Evolutionary conservation across 2,888 invertebrate species (phyloP), one percentile per base, ranked within the genome.

Genomic region (Autographa pulchrina): DNA sequence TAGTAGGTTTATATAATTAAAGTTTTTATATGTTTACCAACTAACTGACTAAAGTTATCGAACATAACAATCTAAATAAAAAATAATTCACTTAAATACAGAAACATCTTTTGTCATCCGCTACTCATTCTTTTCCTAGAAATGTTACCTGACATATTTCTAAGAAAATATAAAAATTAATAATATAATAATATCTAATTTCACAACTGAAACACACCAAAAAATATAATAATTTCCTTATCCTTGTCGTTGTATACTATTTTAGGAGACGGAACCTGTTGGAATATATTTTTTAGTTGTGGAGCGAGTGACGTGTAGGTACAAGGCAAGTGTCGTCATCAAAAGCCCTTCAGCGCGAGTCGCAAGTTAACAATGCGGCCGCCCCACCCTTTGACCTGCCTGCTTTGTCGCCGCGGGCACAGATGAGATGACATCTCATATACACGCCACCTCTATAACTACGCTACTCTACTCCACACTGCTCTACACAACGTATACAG

Each of bases 281-380:
- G 85, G 83, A 86, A 87, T 89, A 84, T 75, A 82, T 84, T 80
- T 81, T 83, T 87, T 87, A 85, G 86, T 84, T 84, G 74, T 80
- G 70, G 68, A 68, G 72, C 80, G 78, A 80, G 84, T 83, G 81
- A 82, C 83, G 80, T 82, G 83, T 80, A 32, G 59, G 62, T 71
- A 83, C 85, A 81, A 80, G 85, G 86, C 89, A 88, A 91, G 91
- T 91, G 91, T 90, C 89, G 89, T 92, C 94, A 93, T 93, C 91
- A 93, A 92, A 92, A 92, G 92, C 92, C 91, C 94, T 94, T 89
- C 89, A 92, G 90, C 90, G 89, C 89, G 92, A 92, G 91, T 92
- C 92, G 92, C 90, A 90, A 91, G 93, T 92, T 95, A 95, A 95
- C 95, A 95, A 95, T 94, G 94, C 91, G 89, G 88, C 88, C 86